Evolutionary conservation across 2,113 vertebrate species (phyloP).

Genomic region (Phasianus colchicus): DNA sequence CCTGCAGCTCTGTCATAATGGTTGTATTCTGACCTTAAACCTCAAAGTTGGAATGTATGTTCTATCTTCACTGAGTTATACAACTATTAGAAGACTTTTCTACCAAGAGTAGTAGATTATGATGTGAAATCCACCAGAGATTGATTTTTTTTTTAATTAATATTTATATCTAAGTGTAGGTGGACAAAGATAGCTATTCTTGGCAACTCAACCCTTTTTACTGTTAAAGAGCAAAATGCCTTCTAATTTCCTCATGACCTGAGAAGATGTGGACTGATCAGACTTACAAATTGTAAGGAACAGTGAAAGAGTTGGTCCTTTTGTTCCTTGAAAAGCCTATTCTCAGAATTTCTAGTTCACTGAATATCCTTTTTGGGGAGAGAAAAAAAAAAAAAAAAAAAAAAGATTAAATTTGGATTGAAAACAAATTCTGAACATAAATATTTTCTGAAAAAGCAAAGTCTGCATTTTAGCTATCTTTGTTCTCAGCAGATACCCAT

Average conservation of each 20-base stretch:
- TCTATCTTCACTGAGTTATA: neutral
- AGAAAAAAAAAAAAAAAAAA: rapidly evolving
- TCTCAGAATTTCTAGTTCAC: neutral
- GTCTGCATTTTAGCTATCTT: neutral
- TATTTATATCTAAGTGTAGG: neutral
- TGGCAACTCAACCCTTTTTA: neutral
- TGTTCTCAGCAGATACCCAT: neutral
- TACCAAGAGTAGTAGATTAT: neutral
- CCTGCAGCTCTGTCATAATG: neutral
- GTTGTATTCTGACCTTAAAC: neutral
- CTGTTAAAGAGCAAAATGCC: neutral
- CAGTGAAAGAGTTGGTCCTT: neutral
- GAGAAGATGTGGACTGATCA: neutral
- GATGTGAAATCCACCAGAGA: neutral
- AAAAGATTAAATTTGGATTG: neutral
- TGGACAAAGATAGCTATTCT: neutral
- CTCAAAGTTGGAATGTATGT: neutral
- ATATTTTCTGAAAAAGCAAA: neutral
- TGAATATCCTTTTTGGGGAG: neutral
- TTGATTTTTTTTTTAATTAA: neutral
- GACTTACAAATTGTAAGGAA: neutral
- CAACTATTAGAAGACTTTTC: neutral
- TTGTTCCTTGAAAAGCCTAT: neutral
- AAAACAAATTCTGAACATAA: neutral
- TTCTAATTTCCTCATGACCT: neutral